phyloP scores from a whole-genome alignment of 2,888 invertebrate species.

The Chironomus tentans region DNA sequence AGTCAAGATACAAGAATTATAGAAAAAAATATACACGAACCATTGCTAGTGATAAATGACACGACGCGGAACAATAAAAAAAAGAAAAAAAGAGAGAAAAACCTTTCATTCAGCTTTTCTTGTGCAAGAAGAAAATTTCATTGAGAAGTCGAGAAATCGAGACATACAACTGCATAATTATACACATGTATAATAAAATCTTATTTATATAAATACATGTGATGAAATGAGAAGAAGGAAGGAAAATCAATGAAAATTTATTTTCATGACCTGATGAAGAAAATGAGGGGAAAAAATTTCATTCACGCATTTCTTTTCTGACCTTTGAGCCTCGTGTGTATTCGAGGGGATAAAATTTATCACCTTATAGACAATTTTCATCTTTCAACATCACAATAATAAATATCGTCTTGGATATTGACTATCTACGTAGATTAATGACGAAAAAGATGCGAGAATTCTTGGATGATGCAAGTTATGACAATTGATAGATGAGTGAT shows the following conservation, averaged over 20 bases:
- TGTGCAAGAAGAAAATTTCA: too few species aligned
- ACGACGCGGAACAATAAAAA: conserved; percentile 2
- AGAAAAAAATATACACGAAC: not conserved
- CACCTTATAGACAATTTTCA: not conserved
- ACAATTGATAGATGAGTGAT: too few species aligned
- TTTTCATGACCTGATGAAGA: not conserved
- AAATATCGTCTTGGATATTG: too few species aligned
- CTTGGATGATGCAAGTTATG: too few species aligned
- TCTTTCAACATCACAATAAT: not conserved
- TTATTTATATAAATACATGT: not conserved
- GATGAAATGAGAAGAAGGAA: not conserved
- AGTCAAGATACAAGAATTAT: not conserved
- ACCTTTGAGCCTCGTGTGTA: not conserved
- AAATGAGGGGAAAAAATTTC: too few species aligned
- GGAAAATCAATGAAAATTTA: not conserved
- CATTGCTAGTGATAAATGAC: conserved; percentile 21
- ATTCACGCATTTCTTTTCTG: not conserved
- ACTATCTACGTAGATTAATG: too few species aligned
- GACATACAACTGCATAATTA: too few species aligned
- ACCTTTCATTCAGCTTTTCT: conserved; percentile 5
- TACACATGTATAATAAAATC: too few species aligned
- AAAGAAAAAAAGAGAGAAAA: not conserved
- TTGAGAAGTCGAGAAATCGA: too few species aligned
- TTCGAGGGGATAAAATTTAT: too few species aligned
- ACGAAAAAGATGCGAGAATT: too few species aligned